Percentiles rank a stretch among this genome's conserved stretches.
These are phyloP conservation scores for Physocephala rufipes DNA, from an alignment of 2,888 invertebrate species.

Conservation along the genomic window DNA sequence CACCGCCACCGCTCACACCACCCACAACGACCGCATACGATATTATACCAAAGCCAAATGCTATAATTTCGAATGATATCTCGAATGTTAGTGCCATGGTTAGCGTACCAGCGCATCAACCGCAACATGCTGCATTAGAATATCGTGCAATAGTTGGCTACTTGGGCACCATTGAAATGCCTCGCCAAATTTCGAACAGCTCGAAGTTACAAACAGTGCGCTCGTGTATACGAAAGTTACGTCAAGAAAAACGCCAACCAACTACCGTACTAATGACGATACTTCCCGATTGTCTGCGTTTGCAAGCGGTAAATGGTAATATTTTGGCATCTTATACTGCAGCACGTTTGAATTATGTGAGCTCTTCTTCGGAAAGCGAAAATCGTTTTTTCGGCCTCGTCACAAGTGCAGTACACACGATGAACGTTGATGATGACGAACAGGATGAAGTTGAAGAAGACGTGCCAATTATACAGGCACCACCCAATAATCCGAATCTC, in stretches of 20 bases:
- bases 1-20: constrained; percentile 31
- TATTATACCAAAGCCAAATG: constrained; percentile 48
- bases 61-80: constrained; percentile 60
- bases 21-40: constrained; percentile 42
- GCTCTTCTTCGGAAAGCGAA: constrained; percentile 90
- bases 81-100: constrained; percentile 66
- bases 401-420: constrained; percentile 77
- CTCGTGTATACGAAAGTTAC: constrained; percentile 86
- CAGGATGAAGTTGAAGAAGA: constrained; percentile 15
- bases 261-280: constrained; percentile 87
- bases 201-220: constrained; percentile 81
- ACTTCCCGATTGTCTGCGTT: constrained; percentile 79
- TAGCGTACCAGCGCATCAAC: constrained; percentile 51
- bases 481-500: constrained; percentile 66
- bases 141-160: constrained; percentile 92
- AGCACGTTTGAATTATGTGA: constrained; percentile 86
- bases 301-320: constrained; percentile 81
- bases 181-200: constrained; percentile 79
- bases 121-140: constrained; percentile 69
- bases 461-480: constrained; percentile 38
- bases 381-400: constrained; percentile 92
- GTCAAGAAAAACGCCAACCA: constrained; percentile 88
- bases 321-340: constrained; percentile 88
- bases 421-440: constrained; percentile 58
- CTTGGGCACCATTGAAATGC: constrained; percentile 95